Percentiles rank a stretch among this genome's conserved stretches.
These are phyloP conservation scores for Chelonoidis abingdonii DNA, from an alignment of 2,113 vertebrate species.

Conservation along the genomic window DNA sequence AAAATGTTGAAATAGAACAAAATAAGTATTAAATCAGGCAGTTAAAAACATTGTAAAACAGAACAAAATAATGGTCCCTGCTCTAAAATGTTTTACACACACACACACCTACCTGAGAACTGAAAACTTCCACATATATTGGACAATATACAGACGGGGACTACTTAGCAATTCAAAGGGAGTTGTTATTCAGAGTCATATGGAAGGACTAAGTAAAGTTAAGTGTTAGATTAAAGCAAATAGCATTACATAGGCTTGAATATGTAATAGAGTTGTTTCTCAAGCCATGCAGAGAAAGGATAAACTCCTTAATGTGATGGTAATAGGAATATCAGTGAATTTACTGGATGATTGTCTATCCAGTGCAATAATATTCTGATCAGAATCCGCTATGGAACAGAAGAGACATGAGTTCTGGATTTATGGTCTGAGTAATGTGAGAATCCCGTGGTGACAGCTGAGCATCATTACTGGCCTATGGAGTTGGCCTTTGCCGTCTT, in stretches of 20 bases:
- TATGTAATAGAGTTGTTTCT: neutral
- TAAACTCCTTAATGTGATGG: accelerated
- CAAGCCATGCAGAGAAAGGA: neutral
- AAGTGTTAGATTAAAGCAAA: neutral
- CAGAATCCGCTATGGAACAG: neutral
- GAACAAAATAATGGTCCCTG: neutral
- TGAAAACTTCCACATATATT: neutral
- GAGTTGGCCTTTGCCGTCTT: neutral
- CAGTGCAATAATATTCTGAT: neutral
- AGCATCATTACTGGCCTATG: neutral
- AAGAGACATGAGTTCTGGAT: neutral
- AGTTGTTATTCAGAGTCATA: neutral
- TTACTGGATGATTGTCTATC: neutral
- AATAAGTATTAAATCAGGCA: neutral
- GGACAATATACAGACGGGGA: neutral
- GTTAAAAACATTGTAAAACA: neutral
- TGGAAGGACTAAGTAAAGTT: neutral
- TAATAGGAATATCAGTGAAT: neutral
- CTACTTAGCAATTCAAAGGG: neutral
- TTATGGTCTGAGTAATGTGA: neutral
- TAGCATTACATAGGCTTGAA: accelerated
- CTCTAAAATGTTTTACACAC: neutral
- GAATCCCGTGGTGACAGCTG: neutral
- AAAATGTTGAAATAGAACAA: neutral
- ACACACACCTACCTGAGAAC: neutral